A percentile compares a stretch with the other conserved stretches of the same genome.
Evolutionary conservation across 2,888 invertebrate species (phyloP).

Genomic region (Drosophila buzzatii): DNA sequence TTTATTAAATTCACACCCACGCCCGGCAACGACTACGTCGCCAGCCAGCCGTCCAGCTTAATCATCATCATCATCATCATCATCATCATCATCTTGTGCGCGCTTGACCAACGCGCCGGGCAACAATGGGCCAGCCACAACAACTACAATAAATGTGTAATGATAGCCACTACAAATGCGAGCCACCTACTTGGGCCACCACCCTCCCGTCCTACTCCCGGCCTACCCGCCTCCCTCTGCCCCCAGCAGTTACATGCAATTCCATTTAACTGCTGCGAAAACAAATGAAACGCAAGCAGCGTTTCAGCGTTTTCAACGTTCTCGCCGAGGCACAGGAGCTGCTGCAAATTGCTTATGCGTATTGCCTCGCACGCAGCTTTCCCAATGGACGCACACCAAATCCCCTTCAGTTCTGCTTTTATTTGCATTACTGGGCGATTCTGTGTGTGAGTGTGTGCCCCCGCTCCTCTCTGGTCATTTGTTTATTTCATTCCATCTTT

Average conservation of each 20-base stretch:
- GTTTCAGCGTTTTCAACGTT: constrained; percentile 22
- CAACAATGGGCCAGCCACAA: constrained; percentile 55
- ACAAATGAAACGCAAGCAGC: constrained; percentile 66
- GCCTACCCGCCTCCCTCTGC: no score
- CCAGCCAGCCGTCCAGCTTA: constrained; percentile 21
- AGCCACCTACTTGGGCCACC: constrained; percentile 7
- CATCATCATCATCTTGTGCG: constrained; percentile 50
- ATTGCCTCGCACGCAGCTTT: constrained; percentile 41
- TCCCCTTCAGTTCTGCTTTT: constrained; percentile 20
- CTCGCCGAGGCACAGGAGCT: constrained; percentile 43
- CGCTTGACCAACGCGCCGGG: constrained; percentile 63
- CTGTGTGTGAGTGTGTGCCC: constrained; percentile 2
- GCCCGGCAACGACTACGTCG: constrained; percentile 39
- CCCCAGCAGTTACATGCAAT: constrained; percentile 60
- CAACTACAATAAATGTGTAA: constrained; percentile 75
- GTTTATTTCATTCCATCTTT: constrained; percentile 79
- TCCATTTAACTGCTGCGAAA: constrained; percentile 79
- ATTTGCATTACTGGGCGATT: constrained; percentile 44
- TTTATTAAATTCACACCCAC: constrained; percentile 81
- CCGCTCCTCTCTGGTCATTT: constrained; percentile 57
- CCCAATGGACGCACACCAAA: constrained; percentile 24
- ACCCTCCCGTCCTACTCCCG: background rate
- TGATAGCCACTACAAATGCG: constrained; percentile 71
- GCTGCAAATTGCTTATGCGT: constrained; percentile 64
- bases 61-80: constrained; percentile 32